Evolutionary conservation across 2,113 vertebrate genomes (phyloP), one percentile per base, ranked within the genome.

Genomic region (mouse (Mus musculus)): DNA sequence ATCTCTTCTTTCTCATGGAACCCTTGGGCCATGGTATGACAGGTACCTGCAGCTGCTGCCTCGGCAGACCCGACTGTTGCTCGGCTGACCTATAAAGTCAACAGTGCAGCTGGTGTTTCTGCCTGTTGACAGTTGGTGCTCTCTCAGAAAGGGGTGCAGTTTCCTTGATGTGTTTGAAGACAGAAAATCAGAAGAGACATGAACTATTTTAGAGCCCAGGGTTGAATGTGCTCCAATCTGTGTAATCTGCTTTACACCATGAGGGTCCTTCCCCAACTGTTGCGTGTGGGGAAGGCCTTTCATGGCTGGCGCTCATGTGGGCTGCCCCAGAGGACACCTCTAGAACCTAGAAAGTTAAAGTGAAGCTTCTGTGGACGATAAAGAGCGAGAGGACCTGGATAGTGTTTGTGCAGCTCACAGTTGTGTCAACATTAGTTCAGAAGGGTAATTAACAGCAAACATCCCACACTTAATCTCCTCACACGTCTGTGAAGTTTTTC

Each of bases 1-100:
- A n/a, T 4, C 56, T 88, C 4, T 71, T 89, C 30, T 63, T 80
- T 89, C 24, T 91, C 72, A 86, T 19, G 76, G 78, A 76, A 63
- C 42, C 56, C 89, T 78, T 20, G 52, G 52, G 30, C 56, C 54
- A 14, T 46, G 72, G 78, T 88, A 33, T 88, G 52, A 88, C 72
- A 76, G n/a, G 19, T 71, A 75, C 71, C 88, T 90, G 59, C 24
- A 56, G 49, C 86, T 72, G 28, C 72, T 95, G 54, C 73, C 67
- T 69, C 22, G 1, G 2, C 2, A 7, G 22, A 63, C 61, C 61
- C 22, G 65, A 54, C 86, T 65, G 33, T 75, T 94, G 54, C 77
- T 49, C 46, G 46, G 49, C 81, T 92, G 94, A 96, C 11, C 67
- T 77, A 54, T 61, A 93, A 39, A 93, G 26, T 89, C 82, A 90